Evolutionary conservation across 1,140 invertebrate genomes (phyloP).

Genomic region (Bombus vancouverensis): DNA sequence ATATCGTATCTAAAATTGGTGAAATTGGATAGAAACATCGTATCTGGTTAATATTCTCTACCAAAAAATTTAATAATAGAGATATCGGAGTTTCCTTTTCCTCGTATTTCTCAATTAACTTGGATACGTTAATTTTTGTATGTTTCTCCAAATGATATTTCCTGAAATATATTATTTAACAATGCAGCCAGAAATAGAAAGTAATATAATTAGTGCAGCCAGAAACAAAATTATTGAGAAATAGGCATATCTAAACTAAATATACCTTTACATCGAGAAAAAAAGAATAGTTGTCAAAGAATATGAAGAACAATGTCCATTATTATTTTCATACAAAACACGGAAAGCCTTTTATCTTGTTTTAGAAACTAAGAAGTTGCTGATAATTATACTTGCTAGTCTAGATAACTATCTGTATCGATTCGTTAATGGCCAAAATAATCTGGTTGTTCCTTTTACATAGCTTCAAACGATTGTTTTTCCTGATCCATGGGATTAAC

Average conservation of each 20-base stretch:
- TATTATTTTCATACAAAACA: background rate
- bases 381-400: background rate
- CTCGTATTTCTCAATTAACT: too few relatives aligned
- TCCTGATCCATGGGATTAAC: background rate
- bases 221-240: too few relatives aligned
- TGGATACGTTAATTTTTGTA: too few relatives aligned
- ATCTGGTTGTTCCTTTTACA: background rate
- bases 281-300: background rate
- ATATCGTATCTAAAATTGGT: background rate
- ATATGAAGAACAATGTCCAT: too few relatives aligned
- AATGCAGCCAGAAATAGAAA: too few relatives aligned
- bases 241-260: too few relatives aligned
- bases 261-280: too few relatives aligned
- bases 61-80: too few relatives aligned
- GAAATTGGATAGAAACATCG: background rate
- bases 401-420: background rate
- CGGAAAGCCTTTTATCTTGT: background rate
- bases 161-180: too few relatives aligned
- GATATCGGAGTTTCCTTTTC: too few relatives aligned
- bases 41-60: background rate
- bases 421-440: background rate
- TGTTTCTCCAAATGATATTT: too few relatives aligned
- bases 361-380: background rate
- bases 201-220: too few relatives aligned
- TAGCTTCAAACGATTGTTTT: background rate